Conservation (phyloP, 1,140 invertebrate species). For the Leptopilina boulardi region DNA sequence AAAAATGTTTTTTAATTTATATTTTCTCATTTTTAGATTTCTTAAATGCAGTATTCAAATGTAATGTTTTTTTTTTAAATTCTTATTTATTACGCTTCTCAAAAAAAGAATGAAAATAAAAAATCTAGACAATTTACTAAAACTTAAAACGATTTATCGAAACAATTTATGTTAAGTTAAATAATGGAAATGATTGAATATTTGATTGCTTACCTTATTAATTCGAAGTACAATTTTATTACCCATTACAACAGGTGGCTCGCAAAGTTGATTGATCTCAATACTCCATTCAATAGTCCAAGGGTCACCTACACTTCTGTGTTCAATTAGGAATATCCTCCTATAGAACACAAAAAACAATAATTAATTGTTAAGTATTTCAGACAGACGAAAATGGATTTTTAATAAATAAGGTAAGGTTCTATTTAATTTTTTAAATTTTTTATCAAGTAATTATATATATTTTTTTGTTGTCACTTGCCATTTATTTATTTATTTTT, state of each 20-base stretch:
- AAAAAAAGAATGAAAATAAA: too few species aligned
- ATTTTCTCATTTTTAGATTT: too few species aligned
- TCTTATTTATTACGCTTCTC: too few species aligned
- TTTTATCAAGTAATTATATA: too few species aligned
- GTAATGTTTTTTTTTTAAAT: too few species aligned
- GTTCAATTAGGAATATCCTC: conserved; percentile 85
- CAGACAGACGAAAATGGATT: conserved; percentile 33
- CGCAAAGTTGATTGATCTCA: conserved; percentile 84
- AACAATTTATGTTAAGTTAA: neutral
- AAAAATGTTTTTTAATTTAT: too few species aligned
- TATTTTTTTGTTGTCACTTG: too few species aligned
- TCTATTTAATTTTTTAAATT: conserved; percentile 13
- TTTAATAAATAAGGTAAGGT: conserved; percentile 34
- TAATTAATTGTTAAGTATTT: neutral
- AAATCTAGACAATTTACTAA: too few species aligned
- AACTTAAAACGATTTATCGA: too few species aligned
- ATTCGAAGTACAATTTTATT: conserved; percentile 84
- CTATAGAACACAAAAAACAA: conserved; percentile 72
- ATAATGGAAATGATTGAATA: neutral
- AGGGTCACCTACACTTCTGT: conserved; percentile 82
- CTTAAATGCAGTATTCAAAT: too few species aligned
- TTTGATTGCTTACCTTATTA: conserved; percentile 79
- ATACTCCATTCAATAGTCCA: conserved; percentile 88
- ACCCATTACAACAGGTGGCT: conserved; percentile 80
- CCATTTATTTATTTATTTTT: too few species aligned